Conservation (phyloP, 2,113 vertebrate species). For the Lontra canadensis region DNA sequence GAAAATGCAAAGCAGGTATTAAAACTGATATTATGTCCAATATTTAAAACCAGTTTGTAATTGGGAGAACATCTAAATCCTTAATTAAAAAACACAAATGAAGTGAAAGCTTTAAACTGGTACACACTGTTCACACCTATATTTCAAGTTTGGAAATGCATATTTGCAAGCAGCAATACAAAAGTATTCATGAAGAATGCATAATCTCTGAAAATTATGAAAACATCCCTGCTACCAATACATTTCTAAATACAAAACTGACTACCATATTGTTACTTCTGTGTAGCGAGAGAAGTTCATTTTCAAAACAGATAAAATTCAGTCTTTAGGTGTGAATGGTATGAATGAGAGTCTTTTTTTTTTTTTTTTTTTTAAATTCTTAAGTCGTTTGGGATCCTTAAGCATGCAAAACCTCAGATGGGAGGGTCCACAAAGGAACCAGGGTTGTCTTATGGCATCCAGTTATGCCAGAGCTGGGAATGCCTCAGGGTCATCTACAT, state of each 20-base stretch:
- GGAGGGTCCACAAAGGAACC: slow-evolving; percentile 90
- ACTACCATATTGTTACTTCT: slow-evolving; percentile 99
- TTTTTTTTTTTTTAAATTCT: slow-evolving; percentile 86
- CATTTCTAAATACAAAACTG: slow-evolving; percentile 99
- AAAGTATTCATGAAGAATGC: slow-evolving; percentile 98
- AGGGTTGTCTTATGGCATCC: slow-evolving; percentile 89
- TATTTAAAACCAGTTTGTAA: slow-evolving; percentile 79
- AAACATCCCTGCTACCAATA: slow-evolving; percentile 99
- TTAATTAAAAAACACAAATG: slow-evolving; percentile 87
- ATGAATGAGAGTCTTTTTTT: slow-evolving; percentile 94
- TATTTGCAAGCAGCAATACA: slow-evolving; percentile 99
- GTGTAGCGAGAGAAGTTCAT: slow-evolving; percentile 99
- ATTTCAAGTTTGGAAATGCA: slow-evolving; percentile 97
- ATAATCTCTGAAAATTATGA: slow-evolving; percentile 97
- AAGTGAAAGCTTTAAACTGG: slow-evolving; percentile 90
- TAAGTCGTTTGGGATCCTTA: slow-evolving; percentile 96
- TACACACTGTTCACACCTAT: slow-evolving; percentile 95
- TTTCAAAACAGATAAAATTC: slow-evolving; percentile 97
- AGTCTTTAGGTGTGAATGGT: slow-evolving; percentile 96
- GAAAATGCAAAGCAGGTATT: slow-evolving; percentile 80
- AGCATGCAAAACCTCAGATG: slow-evolving; percentile 99
- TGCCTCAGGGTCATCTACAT: slow-evolving; percentile 99
- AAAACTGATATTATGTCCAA: slow-evolving; percentile 79
- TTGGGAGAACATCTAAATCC: slow-evolving; percentile 79
- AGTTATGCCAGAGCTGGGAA: slow-evolving; percentile 97